Base-by-base conservation (phyloP, 2,888 invertebrate species). In the Seira musarum region DNA sequence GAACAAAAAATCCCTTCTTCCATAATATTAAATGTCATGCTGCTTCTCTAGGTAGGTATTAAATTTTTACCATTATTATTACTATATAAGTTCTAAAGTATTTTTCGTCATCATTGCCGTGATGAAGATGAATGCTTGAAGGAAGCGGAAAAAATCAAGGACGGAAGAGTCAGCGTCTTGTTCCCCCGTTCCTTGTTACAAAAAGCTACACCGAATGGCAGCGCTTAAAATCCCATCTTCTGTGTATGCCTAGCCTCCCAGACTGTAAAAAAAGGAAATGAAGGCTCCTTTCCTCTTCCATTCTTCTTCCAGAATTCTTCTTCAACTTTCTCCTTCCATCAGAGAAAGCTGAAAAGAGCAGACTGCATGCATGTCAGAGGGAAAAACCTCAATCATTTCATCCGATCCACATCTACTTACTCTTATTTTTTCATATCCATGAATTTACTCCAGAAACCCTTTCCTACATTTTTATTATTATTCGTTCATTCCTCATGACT, bases 81-180 rank as follows among this genome's bases (percentile, higher is more conserved):
- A 8, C 40, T 40, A 40, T n/a, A n/a, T n/a, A n/a, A n/a, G n/a
- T n/a, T n/a, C n/a, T n/a, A n/a, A n/a, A n/a, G n/a, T n/a, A n/a
- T n/a, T 40, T 13, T 40, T 40, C 40, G 40, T 66, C 57, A 53
- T 66, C 57, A 73, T 24, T 17, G 6, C 40, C 17, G 64, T 74
- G 68, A 67, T 35, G 68, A 75, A 67, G 67, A 75, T 75, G 68
- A 67, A 61, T 75, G 75, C 61, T 60, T 64, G 46, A 40, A 76
- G 68, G 53, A 65, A 77, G 69, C 61, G 77, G 70, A 77, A 77
- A 40, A 77, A 77, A 77, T 77, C 77, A 77, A 77, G 77, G 77
- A 77, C 77, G 77, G 65, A 57, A 65, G 35, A 53, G 65, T 69
- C 69, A 67, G 61, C 57, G 21, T 30, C 76, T 40, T 40, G 17